phyloP scores from a whole-genome alignment of 2,113 vertebrate species.

The Vulpes vulpes region DNA sequence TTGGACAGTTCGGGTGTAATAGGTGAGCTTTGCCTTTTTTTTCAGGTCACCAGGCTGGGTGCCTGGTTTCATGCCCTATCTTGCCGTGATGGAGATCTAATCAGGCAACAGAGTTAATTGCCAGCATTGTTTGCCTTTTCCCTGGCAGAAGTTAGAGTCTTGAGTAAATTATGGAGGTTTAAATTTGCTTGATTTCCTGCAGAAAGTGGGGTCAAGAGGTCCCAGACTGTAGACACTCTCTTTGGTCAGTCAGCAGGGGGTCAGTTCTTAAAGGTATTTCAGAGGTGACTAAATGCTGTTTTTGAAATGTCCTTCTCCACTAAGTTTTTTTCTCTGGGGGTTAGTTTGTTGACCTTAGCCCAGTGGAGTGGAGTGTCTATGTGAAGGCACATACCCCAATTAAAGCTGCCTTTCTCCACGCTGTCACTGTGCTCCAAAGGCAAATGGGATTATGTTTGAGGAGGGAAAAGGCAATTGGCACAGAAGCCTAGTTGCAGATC shows the following conservation, averaged over 20 bases:
- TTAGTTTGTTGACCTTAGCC: constrained; percentile 83
- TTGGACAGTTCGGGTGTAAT: not conserved
- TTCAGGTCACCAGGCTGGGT: constrained; percentile 18
- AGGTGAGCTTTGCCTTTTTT: constrained; percentile 29
- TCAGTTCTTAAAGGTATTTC: constrained; percentile 88
- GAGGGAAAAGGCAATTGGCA: not conserved
- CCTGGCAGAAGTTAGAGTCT: constrained; percentile 86
- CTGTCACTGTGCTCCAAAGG: not conserved
- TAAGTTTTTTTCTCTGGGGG: constrained; percentile 54
- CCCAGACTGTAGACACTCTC: constrained; percentile 91
- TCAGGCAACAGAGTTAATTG: constrained; percentile 86
- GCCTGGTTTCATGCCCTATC: constrained; percentile 79
- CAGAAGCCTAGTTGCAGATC: not conserved
- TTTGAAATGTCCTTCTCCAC: constrained; percentile 85
- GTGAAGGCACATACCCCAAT: constrained; percentile 5
- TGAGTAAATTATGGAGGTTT: constrained; percentile 89
- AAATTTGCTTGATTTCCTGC: constrained; percentile 90
- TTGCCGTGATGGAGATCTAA: constrained; percentile 83
- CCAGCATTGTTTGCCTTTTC: constrained; percentile 85
- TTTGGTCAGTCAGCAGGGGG: constrained; percentile 89
- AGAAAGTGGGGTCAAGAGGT: constrained; percentile 92
- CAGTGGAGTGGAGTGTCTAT: not conserved
- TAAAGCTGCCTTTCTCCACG: constrained; percentile 26
- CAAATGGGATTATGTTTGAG: not conserved
- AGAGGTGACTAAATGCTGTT: constrained; percentile 88